Evolutionary conservation across 2,888 invertebrate species (phyloP).

Genomic region (Drosophila nr. fundita): DNA sequence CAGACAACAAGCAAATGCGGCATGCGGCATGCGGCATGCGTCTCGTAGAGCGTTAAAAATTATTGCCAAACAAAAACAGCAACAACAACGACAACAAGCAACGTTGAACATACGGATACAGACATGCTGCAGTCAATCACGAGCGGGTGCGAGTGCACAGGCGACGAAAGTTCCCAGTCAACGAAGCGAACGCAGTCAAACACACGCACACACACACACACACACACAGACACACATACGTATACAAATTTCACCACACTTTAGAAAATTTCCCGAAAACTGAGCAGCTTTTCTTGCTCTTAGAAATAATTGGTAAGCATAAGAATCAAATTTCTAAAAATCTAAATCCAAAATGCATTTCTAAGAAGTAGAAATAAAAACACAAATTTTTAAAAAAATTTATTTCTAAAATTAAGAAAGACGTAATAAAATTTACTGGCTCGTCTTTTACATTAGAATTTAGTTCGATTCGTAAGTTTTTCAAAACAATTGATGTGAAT

Average conservation of each 20-base stretch:
- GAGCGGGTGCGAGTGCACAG: constrained; percentile 64
- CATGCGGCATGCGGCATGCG: constrained; percentile 66
- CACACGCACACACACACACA: constrained; percentile 53
- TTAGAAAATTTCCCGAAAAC: background rate
- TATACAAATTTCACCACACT: background rate
- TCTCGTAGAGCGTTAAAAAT: constrained; percentile 57
- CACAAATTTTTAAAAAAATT: background rate
- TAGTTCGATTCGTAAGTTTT: background rate
- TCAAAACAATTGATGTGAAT: background rate
- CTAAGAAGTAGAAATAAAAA: too few relatives aligned
- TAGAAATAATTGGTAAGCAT: background rate
- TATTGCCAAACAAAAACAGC: constrained; percentile 57
- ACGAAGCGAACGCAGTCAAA: constrained; percentile 81
- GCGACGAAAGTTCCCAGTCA: constrained; percentile 78
- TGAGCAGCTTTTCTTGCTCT: background rate
- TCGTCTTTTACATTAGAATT: background rate
- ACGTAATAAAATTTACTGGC: background rate
- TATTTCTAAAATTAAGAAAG: background rate
- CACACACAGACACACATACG: constrained; percentile 10
- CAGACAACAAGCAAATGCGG: constrained; percentile 59
- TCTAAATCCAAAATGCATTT: too few relatives aligned
- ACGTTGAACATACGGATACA: constrained; percentile 42
- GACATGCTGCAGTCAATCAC: constrained; percentile 79
- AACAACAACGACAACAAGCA: constrained; percentile 34
- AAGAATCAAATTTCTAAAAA: background rate